These are phyloP conservation scores for Lepidurus couesii DNA, from an alignment of 1,140 invertebrate species.

Conservation along the genomic window DNA sequence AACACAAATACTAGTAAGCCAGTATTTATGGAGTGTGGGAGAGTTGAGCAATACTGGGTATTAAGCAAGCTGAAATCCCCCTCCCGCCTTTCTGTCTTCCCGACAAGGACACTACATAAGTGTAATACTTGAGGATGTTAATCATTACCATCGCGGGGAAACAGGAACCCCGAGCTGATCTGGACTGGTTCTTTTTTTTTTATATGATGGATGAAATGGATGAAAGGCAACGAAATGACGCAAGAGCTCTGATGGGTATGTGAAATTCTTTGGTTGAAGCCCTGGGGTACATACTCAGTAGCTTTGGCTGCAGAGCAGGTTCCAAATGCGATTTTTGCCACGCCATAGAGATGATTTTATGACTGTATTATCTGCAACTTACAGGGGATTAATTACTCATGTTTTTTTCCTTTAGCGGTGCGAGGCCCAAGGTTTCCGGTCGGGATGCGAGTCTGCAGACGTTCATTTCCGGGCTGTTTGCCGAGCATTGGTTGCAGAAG, in stretches of 20 bases:
- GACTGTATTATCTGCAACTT: not conserved
- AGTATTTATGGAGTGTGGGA: not conserved
- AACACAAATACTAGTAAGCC: not conserved
- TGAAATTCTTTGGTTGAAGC: not conserved
- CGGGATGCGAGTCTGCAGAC: constrained; percentile 53
- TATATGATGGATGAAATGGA: not conserved
- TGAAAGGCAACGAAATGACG: not conserved
- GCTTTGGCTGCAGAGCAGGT: not conserved
- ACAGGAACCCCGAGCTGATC: not conserved
- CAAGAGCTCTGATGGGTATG: not conserved
- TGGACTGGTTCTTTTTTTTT: not conserved
- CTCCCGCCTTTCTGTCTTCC: not conserved
- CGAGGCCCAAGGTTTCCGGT: constrained; percentile 25
- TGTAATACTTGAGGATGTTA: not conserved
- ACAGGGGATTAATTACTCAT: not conserved
- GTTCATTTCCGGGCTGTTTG: constrained; percentile 86
- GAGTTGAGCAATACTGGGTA: not conserved
- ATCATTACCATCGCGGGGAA: not conserved
- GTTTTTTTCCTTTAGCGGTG: constrained; percentile 11
- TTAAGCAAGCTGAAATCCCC: not conserved
- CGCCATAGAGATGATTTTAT: not conserved
- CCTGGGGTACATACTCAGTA: not conserved
- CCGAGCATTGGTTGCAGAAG: constrained; percentile 80
- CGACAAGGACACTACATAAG: not conserved
- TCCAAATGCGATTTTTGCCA: not conserved